Conservation (phyloP, 2,797 vertebrate species). For the Catharus ustulatus region DNA sequence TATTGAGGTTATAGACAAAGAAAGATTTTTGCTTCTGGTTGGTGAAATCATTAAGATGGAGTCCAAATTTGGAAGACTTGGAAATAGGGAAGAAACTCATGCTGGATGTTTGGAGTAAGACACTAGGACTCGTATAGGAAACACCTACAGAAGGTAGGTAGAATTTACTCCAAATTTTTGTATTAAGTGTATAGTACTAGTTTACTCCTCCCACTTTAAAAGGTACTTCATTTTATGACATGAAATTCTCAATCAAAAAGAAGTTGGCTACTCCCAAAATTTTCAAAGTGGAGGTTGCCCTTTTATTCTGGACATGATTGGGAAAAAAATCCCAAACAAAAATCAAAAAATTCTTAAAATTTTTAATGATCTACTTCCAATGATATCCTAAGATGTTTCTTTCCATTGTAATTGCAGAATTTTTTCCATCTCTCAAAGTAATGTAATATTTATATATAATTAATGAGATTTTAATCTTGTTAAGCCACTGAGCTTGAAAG, state of each 20-base stretch:
- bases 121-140: background rate
- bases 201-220: background rate
- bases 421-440: background rate
- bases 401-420: background rate
- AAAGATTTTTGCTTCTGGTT: background rate
- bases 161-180: background rate
- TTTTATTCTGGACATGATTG: background rate
- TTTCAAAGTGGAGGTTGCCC: background rate
- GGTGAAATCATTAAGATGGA: background rate
- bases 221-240: background rate
- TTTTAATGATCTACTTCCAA: background rate
- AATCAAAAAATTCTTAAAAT: background rate
- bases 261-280: background rate
- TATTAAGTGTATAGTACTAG: background rate
- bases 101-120: background rate
- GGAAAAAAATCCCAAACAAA: accelerated
- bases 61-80: background rate
- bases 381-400: background rate
- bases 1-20: background rate
- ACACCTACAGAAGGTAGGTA: background rate
- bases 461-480: background rate
- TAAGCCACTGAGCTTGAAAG: background rate
- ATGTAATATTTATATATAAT: background rate
- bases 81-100: background rate
- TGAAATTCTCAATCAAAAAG: background rate